Evolutionary conservation across 2,113 vertebrate species (phyloP).

Genomic region (Rhipidura dahli): DNA sequence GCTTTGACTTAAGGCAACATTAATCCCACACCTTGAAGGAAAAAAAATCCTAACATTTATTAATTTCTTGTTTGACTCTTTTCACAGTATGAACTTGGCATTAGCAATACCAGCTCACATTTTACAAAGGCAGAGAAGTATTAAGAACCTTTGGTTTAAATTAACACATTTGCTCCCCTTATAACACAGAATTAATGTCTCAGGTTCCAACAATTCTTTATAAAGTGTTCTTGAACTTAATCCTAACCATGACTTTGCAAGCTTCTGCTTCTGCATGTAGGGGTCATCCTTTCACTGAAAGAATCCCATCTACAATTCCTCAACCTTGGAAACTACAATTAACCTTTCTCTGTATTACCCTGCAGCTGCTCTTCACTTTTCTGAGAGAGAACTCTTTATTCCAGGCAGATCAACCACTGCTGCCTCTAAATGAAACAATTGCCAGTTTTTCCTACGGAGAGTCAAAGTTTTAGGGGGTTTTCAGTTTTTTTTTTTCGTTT

Average conservation of each 20-base stretch:
- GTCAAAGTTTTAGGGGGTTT: background rate
- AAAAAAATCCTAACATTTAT: background rate
- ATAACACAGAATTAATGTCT: background rate
- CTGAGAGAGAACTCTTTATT: background rate
- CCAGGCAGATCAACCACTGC: background rate
- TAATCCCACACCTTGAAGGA: background rate
- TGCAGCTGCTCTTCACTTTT: background rate
- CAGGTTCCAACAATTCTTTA: background rate
- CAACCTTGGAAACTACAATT: background rate
- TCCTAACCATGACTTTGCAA: background rate
- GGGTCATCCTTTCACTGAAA: background rate
- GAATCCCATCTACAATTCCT: background rate
- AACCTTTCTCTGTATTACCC: background rate
- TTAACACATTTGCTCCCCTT: background rate
- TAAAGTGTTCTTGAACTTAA: background rate
- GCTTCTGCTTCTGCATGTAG: background rate
- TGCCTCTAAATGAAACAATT: background rate
- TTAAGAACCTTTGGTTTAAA: background rate
- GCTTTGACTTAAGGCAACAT: background rate
- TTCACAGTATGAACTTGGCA: background rate
- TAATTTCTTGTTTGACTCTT: background rate
- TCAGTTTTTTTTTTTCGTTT: background rate
- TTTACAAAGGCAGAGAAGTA: background rate
- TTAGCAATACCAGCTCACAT: background rate
- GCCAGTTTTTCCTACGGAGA: background rate